A percentile compares a stretch with the other conserved stretches of the same genome.
Conservation (phyloP, 2,888 invertebrate species). For the Lasiommata megera region DNA sequence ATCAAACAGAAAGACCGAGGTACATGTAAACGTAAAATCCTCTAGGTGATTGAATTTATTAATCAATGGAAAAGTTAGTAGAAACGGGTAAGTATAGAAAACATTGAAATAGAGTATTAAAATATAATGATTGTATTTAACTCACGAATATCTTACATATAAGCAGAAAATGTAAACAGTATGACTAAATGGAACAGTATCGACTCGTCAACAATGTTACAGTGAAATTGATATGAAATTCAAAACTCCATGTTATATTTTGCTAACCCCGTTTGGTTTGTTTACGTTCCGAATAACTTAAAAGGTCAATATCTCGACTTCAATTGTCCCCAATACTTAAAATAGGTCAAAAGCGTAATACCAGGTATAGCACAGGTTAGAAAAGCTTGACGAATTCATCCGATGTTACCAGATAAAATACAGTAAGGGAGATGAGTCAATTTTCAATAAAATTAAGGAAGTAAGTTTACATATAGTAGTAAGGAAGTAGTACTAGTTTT, state of each 20-base stretch:
- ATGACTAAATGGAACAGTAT: not conserved
- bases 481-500: no score
- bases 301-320: conserved; percentile 53
- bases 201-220: not conserved
- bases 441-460: no score
- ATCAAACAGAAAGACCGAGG: no score
- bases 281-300: conserved; percentile 54
- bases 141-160: not conserved
- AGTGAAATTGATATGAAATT: conserved; percentile 24
- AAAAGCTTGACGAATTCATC: no score
- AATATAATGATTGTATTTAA: not conserved
- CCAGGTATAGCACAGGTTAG: conserved; percentile 7
- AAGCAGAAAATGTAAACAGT: not conserved
- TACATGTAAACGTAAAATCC: no score
- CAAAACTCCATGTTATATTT: conserved; percentile 54
- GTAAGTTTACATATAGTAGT: no score
- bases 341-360: conserved; percentile 21
- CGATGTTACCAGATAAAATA: no score
- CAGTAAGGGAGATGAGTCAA: no score
- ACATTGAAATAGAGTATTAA: not conserved
- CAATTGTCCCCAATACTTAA: conserved; percentile 11
- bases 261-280: conserved; percentile 37
- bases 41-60: no score
- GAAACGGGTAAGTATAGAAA: not conserved
- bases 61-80: no score